Evolutionary conservation across 2,797 vertebrate genomes (phyloP).

Genomic region (Falco concolor): DNA sequence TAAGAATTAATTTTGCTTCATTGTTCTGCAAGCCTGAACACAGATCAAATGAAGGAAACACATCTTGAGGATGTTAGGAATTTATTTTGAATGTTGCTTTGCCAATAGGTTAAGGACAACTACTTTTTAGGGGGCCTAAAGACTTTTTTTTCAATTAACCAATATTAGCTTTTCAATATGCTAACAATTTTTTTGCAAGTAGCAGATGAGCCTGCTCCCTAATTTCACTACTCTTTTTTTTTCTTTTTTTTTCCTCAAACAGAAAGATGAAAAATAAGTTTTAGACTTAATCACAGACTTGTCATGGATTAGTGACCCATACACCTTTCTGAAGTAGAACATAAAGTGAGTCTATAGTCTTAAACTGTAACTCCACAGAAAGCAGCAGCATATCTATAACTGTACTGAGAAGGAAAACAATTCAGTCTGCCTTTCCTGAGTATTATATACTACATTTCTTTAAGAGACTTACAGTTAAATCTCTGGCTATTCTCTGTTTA

Average conservation of each 20-base stretch:
- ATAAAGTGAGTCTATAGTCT: background rate
- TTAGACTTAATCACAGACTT: background rate
- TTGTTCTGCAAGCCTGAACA: background rate
- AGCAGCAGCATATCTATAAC: background rate
- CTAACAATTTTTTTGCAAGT: background rate
- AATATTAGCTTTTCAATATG: background rate
- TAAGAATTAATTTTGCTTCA: background rate
- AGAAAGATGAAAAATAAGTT: background rate
- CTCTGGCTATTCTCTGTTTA: background rate
- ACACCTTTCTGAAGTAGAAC: background rate
- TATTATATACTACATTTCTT: background rate
- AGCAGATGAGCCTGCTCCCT: background rate
- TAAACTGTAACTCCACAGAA: background rate
- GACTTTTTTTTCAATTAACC: background rate
- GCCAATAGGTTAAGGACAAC: background rate
- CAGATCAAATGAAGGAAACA: background rate
- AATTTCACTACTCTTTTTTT: background rate
- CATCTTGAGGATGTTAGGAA: background rate
- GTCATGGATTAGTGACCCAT: background rate
- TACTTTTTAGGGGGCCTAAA: background rate
- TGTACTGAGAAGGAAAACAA: background rate
- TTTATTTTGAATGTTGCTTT: background rate
- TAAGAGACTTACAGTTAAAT: background rate
- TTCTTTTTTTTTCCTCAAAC: background rate
- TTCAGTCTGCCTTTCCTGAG: background rate